Conservation (phyloP, 2,113 vertebrate species). For the Paralichthys olivaceus region DNA sequence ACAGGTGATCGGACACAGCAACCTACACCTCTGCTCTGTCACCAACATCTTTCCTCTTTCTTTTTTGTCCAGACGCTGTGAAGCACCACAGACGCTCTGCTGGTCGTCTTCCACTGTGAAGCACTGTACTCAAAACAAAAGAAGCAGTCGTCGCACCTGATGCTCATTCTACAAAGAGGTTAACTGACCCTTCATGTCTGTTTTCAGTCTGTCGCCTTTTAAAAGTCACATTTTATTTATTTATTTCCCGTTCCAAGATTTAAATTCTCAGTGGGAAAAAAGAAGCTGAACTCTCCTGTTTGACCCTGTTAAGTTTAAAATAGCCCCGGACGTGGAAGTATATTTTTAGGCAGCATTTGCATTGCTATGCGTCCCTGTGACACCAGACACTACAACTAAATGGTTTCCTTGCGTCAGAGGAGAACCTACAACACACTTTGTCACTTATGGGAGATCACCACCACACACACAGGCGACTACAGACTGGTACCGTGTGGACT, state of each 20-base stretch:
- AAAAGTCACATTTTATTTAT: neutral
- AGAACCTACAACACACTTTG: constrained; percentile 90
- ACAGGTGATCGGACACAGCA: neutral
- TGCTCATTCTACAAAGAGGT: neutral
- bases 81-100: neutral
- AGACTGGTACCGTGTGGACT: constrained; percentile 41
- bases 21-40: neutral
- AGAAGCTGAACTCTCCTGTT: constrained; percentile 62
- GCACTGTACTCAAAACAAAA: neutral
- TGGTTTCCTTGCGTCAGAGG: constrained; percentile 91
- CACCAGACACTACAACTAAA: constrained; percentile 92
- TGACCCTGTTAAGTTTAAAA: constrained; percentile 68
- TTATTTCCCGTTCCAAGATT: neutral
- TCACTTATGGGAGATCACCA: constrained; percentile 87
- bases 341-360: constrained; percentile 88
- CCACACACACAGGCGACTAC: constrained; percentile 74
- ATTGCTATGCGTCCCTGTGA: constrained; percentile 87
- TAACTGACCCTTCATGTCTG: neutral
- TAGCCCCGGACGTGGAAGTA: constrained; percentile 72
- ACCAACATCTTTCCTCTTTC: neutral
- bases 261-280: constrained; percentile 36
- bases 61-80: neutral
- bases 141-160: neutral
- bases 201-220: neutral
- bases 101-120: neutral